Conservation (phyloP, 1,140 invertebrate species). For the Scaptomyza hsui region DNA sequence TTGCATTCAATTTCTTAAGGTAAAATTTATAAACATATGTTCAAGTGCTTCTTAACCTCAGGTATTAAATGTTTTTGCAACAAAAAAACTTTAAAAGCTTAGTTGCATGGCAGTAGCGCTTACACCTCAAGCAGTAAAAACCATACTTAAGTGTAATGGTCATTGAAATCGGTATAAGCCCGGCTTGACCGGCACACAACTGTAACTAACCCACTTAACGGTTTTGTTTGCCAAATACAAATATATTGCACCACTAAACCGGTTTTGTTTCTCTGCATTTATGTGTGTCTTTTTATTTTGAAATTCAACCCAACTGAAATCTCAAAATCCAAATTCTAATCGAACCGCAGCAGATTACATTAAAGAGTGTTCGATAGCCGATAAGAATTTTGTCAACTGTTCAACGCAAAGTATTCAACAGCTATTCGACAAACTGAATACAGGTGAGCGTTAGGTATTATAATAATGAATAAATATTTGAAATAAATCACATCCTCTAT, state of each 20-base stretch:
- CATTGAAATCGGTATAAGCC: neutral
- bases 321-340: conserved; percentile 64
- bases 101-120: too few species aligned
- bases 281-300: conserved; percentile 46
- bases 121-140: too few species aligned
- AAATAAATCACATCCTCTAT: neutral
- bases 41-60: too few species aligned
- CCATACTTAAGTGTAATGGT: too few species aligned
- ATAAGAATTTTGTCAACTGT: conserved; percentile 87
- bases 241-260: conserved; percentile 75
- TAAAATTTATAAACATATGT: too few species aligned
- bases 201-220: conserved; percentile 67
- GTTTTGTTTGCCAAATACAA: conserved; percentile 34
- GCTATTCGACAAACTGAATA: conserved; percentile 86
- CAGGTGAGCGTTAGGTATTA: conserved; percentile 49
- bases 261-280: conserved; percentile 65
- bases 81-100: too few species aligned
- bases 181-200: conserved; percentile 25
- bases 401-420: conserved; percentile 87
- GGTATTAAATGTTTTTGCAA: too few species aligned
- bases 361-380: conserved; percentile 87
- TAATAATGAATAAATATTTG: neutral
- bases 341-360: conserved; percentile 87
- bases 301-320: conserved; percentile 42
- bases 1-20: too few species aligned